Conservation (phyloP, 2,888 invertebrate genomes). For the Hemaris fuciformis region DNA sequence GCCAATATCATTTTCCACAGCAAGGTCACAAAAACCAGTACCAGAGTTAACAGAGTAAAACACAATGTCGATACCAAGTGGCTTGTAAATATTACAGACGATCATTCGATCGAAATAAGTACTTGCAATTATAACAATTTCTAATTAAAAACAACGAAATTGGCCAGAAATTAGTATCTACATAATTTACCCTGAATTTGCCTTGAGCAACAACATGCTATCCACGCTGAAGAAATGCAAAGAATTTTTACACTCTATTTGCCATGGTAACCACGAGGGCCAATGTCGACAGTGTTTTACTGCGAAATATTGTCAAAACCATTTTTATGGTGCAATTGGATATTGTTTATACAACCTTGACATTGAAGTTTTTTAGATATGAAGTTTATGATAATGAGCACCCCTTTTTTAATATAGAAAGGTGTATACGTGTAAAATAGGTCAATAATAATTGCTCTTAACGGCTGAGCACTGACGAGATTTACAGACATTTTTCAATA, state of each 20-base stretch:
- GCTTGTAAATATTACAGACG: conserved; percentile 1
- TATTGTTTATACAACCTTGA: neutral
- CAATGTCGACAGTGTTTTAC: conserved; percentile 17
- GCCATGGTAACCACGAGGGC: conserved; percentile 40
- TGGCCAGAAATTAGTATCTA: neutral
- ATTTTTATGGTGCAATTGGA: neutral
- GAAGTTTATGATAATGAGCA: too few species aligned
- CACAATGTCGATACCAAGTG: conserved; percentile 7
- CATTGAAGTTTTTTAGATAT: too few species aligned
- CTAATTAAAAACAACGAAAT: neutral
- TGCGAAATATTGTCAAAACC: neutral
- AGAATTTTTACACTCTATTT: conserved; percentile 62
- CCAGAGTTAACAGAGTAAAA: neutral
- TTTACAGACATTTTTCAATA: too few species aligned
- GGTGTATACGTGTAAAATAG: too few species aligned
- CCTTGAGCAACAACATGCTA: neutral
- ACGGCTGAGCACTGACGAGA: too few species aligned
- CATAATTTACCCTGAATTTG: neutral
- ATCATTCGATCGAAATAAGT: neutral
- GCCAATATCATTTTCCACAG: neutral
- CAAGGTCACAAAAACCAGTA: neutral
- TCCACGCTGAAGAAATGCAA: conserved; percentile 32
- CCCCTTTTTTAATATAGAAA: too few species aligned
- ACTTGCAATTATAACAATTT: neutral
- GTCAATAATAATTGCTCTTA: too few species aligned